phyloP scores from a whole-genome alignment of 2,797 vertebrate genomes.

The Mus spretus region DNA sequence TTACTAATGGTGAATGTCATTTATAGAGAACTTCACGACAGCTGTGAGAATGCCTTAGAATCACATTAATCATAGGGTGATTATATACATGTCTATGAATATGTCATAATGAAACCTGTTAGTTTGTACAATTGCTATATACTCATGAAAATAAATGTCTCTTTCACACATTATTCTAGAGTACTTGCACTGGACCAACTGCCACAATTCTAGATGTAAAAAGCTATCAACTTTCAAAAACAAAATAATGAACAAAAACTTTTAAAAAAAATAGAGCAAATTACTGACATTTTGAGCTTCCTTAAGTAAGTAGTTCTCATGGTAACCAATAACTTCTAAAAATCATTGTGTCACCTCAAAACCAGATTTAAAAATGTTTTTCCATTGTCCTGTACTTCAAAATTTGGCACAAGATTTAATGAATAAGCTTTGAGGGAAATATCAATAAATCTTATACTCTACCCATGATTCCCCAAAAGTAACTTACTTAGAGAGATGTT shows the following conservation, averaged over 20 bases:
- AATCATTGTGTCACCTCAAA: neutral
- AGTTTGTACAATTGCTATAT: neutral
- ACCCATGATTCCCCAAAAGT: neutral
- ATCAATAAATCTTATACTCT: neutral
- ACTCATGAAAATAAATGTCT: neutral
- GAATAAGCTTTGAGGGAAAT: neutral
- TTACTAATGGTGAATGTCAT: neutral
- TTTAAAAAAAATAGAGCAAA: neutral
- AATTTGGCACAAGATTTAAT: neutral
- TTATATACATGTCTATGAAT: neutral
- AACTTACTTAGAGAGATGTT: neutral
- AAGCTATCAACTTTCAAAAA: neutral
- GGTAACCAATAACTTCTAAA: neutral
- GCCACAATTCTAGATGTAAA: neutral
- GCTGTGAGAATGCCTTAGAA: neutral
- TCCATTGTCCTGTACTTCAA: neutral
- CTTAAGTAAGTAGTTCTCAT: neutral
- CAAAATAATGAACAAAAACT: neutral
- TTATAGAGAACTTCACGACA: neutral
- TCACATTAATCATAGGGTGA: neutral
- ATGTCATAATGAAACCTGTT: neutral
- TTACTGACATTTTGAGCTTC: neutral
- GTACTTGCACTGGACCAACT: constrained; percentile 11
- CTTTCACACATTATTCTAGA: neutral
- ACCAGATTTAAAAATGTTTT: neutral